Conservation (phyloP, 2,888 invertebrate genomes). For the Chloroclystis v-ata region DNA sequence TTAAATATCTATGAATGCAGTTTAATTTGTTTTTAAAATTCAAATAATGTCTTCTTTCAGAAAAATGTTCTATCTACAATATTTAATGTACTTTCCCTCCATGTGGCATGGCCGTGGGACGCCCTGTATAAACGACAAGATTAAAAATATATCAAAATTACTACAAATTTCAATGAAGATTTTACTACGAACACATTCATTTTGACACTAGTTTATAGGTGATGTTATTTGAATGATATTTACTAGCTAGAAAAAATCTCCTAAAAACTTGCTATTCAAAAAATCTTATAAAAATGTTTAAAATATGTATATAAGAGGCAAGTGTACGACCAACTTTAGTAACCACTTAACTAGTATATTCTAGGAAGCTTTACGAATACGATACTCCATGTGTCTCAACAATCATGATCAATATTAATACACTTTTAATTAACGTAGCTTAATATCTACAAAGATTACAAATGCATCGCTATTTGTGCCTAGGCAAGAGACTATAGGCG, state of each 20-base stretch:
- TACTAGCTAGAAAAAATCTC: neutral
- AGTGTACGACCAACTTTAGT: neutral
- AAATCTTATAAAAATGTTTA: neutral
- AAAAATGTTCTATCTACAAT: no score
- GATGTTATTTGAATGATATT: constrained; percentile 3
- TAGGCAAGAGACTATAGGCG: constrained; percentile 59
- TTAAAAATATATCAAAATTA: constrained; percentile 30
- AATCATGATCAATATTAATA: constrained; percentile 11
- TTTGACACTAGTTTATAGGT: constrained; percentile 33
- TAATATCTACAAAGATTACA: constrained; percentile 24
- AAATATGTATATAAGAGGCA: neutral
- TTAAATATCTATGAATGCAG: no score
- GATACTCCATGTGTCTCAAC: neutral
- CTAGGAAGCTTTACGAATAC: no score
- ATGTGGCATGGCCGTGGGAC: no score
- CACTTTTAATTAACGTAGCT: constrained; percentile 12
- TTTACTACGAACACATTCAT: constrained; percentile 37
- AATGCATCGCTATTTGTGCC: constrained; percentile 33
- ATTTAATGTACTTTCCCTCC: no score
- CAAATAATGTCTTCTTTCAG: no score
- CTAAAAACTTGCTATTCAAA: neutral
- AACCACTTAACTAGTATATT: constrained; percentile 2
- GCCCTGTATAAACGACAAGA: constrained; percentile 27
- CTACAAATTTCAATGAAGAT: constrained; percentile 32
- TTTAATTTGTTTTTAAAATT: no score